Evolutionary conservation across 2,113 vertebrate species (phyloP).

Genomic region (Rousettus leschenaultii): DNA sequence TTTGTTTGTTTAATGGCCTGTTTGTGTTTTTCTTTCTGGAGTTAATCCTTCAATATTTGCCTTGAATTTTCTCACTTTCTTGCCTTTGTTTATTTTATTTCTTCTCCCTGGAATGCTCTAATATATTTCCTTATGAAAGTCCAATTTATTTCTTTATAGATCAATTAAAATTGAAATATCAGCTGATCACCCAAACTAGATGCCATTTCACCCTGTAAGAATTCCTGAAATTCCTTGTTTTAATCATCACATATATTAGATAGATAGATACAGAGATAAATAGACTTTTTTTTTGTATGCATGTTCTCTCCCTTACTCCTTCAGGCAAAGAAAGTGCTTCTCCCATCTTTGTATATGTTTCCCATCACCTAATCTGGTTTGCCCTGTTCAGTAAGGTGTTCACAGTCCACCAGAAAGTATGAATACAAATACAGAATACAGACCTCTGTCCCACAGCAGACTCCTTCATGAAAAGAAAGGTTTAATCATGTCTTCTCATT

Average conservation of each 20-base stretch:
- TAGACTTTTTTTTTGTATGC: neutral
- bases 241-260: neutral
- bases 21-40: neutral
- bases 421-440: neutral
- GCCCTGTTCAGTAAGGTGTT: neutral
- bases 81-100: neutral
- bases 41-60: neutral
- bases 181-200: neutral
- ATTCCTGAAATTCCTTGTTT: neutral
- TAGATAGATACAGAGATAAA: neutral
- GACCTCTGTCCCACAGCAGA: neutral
- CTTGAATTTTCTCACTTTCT: neutral
- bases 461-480: neutral
- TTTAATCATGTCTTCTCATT: neutral
- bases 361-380: neutral
- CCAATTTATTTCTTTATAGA: neutral
- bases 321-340: neutral
- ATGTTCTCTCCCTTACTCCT: neutral
- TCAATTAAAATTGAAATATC: neutral
- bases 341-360: neutral
- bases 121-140: neutral
- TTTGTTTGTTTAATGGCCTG: neutral
- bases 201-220: neutral
- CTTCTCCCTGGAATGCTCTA: neutral
- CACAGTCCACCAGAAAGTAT: neutral